These are phyloP conservation scores for Protobothrops mucrosquamatus DNA, from an alignment of 2,113 vertebrate genomes.

Conservation along the genomic window DNA sequence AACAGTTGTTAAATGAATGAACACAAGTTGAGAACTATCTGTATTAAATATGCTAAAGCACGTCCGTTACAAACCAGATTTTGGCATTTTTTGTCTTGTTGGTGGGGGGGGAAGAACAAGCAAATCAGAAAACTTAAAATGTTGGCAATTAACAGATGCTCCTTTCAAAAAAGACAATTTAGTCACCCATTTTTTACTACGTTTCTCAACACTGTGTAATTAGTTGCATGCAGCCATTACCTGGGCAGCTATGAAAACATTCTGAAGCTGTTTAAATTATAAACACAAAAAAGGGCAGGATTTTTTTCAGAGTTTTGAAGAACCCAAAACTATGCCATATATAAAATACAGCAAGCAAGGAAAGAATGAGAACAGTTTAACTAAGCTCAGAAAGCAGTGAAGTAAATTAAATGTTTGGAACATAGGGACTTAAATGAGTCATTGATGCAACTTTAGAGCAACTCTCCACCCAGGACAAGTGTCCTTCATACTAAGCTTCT, in stretches of 20 bases:
- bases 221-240: background rate
- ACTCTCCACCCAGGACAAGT: fast-evolving
- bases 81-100: background rate
- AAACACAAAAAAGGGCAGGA: background rate
- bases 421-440: background rate
- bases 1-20: background rate
- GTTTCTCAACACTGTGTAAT: fast-evolving
- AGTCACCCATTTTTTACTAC: fast-evolving
- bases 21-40: background rate
- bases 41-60: background rate
- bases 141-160: background rate
- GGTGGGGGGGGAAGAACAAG: too few relatives aligned
- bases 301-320: background rate
- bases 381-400: background rate
- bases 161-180: background rate
- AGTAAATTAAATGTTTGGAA: background rate
- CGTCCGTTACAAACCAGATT: background rate
- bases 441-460: background rate
- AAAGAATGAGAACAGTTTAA: background rate
- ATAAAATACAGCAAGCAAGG: background rate
- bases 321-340: background rate
- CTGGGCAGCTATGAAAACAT: fast-evolving
- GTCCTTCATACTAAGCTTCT: background rate
- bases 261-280: background rate
- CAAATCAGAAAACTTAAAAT: background rate